Evolutionary conservation across 2,113 vertebrate genomes (phyloP).

Genomic region (Emydocephalus ijimae): DNA sequence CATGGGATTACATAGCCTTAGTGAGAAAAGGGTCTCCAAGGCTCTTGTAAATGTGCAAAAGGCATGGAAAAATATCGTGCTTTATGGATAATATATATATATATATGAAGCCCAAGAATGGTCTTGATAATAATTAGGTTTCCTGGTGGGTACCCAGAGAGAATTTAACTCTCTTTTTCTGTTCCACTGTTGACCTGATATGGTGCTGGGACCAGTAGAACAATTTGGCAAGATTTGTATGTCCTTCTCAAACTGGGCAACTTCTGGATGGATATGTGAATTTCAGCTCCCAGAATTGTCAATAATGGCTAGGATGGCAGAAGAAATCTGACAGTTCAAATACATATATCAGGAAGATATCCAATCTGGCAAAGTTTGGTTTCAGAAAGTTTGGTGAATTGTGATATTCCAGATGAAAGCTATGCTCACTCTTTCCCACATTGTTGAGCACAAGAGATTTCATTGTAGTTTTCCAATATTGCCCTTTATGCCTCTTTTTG

Average conservation of each 20-base stretch:
- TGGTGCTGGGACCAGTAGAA: background rate
- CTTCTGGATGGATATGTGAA: background rate
- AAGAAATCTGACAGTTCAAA: background rate
- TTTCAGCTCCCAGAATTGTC: background rate
- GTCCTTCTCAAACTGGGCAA: background rate
- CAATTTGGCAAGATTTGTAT: background rate
- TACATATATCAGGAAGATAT: background rate
- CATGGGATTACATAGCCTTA: background rate
- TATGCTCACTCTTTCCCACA: background rate
- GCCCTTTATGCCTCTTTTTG: slow-evolving; percentile 39
- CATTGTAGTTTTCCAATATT: slow-evolving; percentile 41
- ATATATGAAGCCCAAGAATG: background rate
- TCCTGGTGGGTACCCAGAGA: background rate
- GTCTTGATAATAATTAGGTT: background rate
- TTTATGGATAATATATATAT: background rate
- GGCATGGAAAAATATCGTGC: background rate
- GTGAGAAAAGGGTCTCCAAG: background rate
- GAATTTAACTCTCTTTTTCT: background rate
- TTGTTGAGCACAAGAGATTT: slow-evolving; percentile 13
- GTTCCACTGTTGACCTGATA: background rate
- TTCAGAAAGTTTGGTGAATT: background rate
- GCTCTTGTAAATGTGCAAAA: background rate
- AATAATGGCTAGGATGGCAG: background rate
- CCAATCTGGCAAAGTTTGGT: background rate
- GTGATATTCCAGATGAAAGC: background rate